A percentile compares a stretch with the other conserved stretches of the same genome.
Evolutionary conservation across 2,113 vertebrate species (phyloP).

Genomic region (Mystacornis crossleyi): DNA sequence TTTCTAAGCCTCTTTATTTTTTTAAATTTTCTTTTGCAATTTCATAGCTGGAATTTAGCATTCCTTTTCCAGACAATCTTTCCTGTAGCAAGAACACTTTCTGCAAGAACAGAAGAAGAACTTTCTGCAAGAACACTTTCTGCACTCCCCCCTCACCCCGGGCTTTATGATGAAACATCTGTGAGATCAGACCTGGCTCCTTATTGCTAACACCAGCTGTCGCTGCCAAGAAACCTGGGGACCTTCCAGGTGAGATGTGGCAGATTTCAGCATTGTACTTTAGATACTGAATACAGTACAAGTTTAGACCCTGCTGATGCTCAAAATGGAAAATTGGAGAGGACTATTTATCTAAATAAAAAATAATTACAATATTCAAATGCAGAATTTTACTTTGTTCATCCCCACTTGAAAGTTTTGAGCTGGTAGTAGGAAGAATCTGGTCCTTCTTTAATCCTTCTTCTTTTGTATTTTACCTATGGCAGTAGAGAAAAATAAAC

Average conservation of each 20-base stretch:
- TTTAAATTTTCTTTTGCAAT: neutral
- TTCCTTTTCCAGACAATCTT: neutral
- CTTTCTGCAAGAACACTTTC: neutral
- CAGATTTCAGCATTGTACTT: neutral
- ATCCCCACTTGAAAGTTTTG: neutral
- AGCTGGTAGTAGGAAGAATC: neutral
- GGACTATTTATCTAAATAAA: neutral
- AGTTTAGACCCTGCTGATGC: neutral
- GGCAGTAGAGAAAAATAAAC: neutral
- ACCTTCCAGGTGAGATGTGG: neutral
- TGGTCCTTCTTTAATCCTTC: neutral
- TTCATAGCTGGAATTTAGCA: neutral
- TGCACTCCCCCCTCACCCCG: accelerated
- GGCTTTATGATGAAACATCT: neutral
- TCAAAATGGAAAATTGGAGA: neutral
- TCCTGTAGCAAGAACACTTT: neutral
- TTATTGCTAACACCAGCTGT: neutral
- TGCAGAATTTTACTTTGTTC: neutral
- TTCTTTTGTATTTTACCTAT: neutral
- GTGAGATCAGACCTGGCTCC: neutral
- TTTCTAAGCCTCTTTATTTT: neutral
- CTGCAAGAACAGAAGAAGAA: too few species aligned
- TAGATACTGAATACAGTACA: neutral
- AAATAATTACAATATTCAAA: neutral
- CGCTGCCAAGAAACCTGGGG: neutral